Base-by-base conservation (phyloP, 2,113 vertebrate species). In the Chlorodrepanis virens region DNA sequence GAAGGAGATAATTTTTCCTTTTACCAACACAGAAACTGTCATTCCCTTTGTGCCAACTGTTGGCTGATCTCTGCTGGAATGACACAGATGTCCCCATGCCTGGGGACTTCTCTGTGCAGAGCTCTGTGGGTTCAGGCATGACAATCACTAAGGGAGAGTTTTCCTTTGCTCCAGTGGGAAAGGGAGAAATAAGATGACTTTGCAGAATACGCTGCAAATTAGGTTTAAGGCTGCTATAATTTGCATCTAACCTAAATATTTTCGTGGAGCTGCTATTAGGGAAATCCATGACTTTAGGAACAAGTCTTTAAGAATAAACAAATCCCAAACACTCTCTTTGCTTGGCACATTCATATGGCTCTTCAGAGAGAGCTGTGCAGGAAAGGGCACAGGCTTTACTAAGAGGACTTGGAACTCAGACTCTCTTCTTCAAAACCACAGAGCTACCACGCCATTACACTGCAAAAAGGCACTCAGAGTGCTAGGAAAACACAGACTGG, bases 211-310 rank as follows among this genome's bases (percentile, higher is more conserved):
- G 2, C 35, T 31, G 35, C 19, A 81, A 92, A 83, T 68, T 45
- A 52, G 31, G 24, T 87, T 96, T 89, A 92, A 75, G 47, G 68
- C 52, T 56, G 80, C 82, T 94, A 5, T 60, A 89, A 94, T 71
- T 94, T 89, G 72, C 83, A 91, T 64, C 56, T 77, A 95, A 87
- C 63, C 91, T 67, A 92, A 94, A 89, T 94, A 95, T 94, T 93
- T 95, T 72, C 49, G 31, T 42, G 57, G 85, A 64, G 80, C 15
- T 87, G 65, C 74, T 90, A n/a, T 57, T 87, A 87, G 79, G 89
- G 72, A 95, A 92, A 95, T 52, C 21, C 56, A 75, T 1, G 12
- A 68, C 65, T 94, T 89, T 14, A 92, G 83, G 76, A 90, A 81
- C 0, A 1, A 89, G 77, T 49, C 77, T 76, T 84, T 24, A 44